Conservation (phyloP, 1,140 invertebrate genomes). For the Leucophenga varia region DNA sequence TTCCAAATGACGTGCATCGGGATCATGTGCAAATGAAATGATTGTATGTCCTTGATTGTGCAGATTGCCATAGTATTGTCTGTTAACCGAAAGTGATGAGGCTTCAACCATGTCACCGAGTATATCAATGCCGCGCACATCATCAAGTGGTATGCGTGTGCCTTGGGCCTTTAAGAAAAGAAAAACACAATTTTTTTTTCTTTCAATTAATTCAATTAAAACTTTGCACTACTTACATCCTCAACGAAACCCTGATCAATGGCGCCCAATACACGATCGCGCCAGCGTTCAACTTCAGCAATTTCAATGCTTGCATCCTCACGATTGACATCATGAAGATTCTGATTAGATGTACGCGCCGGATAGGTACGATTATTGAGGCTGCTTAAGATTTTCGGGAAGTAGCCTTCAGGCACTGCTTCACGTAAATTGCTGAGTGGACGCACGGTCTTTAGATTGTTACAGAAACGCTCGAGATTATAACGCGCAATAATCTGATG, state of each 20-base stretch:
- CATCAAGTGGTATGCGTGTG: conserved; percentile 35
- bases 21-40: conserved; percentile 66
- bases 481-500: conserved; percentile 65
- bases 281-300: conserved; percentile 63
- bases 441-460: conserved; percentile 58
- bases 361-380: conserved; percentile 62
- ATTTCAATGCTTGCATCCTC: conserved; percentile 62
- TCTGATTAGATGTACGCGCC: conserved; percentile 58
- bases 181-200: not conserved
- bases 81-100: conserved; percentile 61
- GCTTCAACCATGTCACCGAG: conserved; percentile 68
- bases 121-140: conserved; percentile 60
- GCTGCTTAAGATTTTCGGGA: conserved; percentile 62
- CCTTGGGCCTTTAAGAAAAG: conserved; percentile 20
- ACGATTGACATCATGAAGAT: conserved; percentile 59
- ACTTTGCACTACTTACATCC: conserved; percentile 38
- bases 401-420: conserved; percentile 61
- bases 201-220: not conserved
- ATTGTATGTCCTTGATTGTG: conserved; percentile 68
- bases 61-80: conserved; percentile 63
- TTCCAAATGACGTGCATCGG: conserved; percentile 63
- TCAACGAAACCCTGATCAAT: conserved; percentile 62
- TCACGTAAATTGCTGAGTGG: conserved; percentile 60
- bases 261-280: conserved; percentile 62
- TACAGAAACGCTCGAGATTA: conserved; percentile 63